A percentile compares a stretch with the other conserved stretches of the same genome.
phyloP scores from a whole-genome alignment of 2,888 invertebrate species.

The Epistrophe eligans region DNA sequence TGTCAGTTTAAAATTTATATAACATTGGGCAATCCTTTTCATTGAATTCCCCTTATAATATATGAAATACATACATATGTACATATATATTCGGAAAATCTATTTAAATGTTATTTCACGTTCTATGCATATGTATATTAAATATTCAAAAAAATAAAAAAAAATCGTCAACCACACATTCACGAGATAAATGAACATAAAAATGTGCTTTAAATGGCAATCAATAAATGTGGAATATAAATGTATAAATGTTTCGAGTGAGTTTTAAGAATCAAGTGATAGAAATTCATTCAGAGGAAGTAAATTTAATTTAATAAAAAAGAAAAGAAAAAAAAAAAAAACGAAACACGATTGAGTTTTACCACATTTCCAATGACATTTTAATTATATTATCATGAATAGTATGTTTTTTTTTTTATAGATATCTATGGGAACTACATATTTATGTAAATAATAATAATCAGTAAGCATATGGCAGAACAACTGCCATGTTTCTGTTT shows the following conservation, averaged over 20 bases:
- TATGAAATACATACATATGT: not conserved
- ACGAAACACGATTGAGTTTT: not conserved
- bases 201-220: constrained; percentile 40
- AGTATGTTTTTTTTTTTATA: not conserved
- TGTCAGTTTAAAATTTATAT: constrained; percentile 21
- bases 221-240: constrained; percentile 19
- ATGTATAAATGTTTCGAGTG: not conserved
- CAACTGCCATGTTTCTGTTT: not conserved
- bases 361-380: constrained; percentile 16
- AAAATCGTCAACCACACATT: constrained; percentile 28
- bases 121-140: constrained; percentile 8
- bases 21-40: not conserved
- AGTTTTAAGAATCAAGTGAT: not conserved
- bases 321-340: not conserved
- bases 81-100: not conserved
- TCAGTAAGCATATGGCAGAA: not conserved
- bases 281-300: constrained; percentile 11
- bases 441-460: not conserved
- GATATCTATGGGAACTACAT: not conserved
- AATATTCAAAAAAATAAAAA: constrained; percentile 5
- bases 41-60: not conserved
- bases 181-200: constrained; percentile 30
- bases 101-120: constrained; percentile 34
- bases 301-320: constrained; percentile 15
- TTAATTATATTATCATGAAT: constrained; percentile 4